phyloP scores from a whole-genome alignment of 2,797 vertebrate species.

The Centropyge bicolor region DNA sequence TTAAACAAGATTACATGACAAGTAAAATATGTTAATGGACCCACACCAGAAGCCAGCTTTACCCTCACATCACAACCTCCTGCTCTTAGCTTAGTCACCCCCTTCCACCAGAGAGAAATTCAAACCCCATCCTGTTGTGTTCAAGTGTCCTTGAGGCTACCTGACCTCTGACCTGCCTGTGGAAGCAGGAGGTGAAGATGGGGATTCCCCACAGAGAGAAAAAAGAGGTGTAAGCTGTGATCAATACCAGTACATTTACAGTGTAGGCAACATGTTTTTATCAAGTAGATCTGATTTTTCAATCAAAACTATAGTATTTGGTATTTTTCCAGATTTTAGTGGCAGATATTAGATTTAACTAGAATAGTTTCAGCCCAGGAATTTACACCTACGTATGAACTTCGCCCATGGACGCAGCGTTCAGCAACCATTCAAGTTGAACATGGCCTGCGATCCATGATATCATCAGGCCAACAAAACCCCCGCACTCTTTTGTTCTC shows the following conservation, averaged over 20 bases:
- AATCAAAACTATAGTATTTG: neutral
- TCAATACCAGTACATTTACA: neutral
- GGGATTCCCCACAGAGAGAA: constrained; percentile 20
- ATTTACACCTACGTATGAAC: no score
- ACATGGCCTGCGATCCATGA: no score
- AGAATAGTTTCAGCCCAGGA: neutral
- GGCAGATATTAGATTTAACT: neutral
- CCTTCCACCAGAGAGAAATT: constrained; percentile 15
- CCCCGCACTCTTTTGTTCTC: no score
- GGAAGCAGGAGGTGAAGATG: neutral
- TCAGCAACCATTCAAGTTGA: no score
- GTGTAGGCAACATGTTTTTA: neutral
- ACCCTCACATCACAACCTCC: neutral
- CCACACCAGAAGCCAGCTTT: neutral
- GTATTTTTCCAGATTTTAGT: neutral
- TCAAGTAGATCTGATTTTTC: neutral
- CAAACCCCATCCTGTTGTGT: constrained; percentile 6
- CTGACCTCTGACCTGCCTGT: constrained; percentile 40
- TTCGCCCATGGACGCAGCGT: no score
- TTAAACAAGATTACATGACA: neutral
- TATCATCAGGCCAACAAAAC: no score
- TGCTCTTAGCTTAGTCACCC: neutral
- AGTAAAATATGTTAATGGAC: neutral
- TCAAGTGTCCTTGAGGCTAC: constrained; percentile 6
- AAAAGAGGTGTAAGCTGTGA: neutral